Evolutionary conservation across 35 echinoderm and acorn worm genomes (phyloP), one percentile per base, ranked within the genome.

Genomic region (Stichopus chloronotus): DNA sequence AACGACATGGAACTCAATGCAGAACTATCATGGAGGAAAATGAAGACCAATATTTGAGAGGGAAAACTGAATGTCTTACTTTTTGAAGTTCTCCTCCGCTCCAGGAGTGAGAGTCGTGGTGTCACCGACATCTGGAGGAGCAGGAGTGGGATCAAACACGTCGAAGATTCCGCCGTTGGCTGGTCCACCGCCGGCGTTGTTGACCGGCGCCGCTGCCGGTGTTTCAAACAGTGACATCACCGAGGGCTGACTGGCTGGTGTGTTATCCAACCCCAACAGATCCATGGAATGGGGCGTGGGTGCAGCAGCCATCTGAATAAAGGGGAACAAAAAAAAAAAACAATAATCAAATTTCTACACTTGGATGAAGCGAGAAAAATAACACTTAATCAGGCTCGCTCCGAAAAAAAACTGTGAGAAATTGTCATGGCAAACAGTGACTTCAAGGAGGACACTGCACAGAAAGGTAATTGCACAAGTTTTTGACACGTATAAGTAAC

Each of bases 31-130:
- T 1, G 30, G 30, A 43, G 30, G 30, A 3, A 43, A 43, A 1
- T 43, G 30, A 43, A 43, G 30, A 43, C 30, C 30, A 43, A 43
- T 43, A 43, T 43, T 43, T 43, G 30, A 43, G 30, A 43, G 30
- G 30, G 30, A 43, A 43, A 43, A 43, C 30, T 43, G 30, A 43
- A 43, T 43, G 3, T 43, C 30, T 43, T 3, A 43, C 96, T 98
- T 98, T 24, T 78, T 87, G 65, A 90, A 98, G 63, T 94, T 98
- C 25, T 98, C 96, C 86, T 98, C 96, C 6, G 96, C 96, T 56
- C 92, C 96, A 9, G 96, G 92, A 2, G 96, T 86, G 53, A 98
- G 84, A 53, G 88, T 43, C 13, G 69, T 74, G 16, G 71, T 19
- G 65, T 92, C 87, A 24, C 20, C 68, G 6, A 14, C 84, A 68